Percentiles rank a stretch among this genome's conserved stretches.
These are phyloP conservation scores for Conomelus anceps DNA, from an alignment of 2,888 invertebrate genomes.

Conservation along the genomic window DNA sequence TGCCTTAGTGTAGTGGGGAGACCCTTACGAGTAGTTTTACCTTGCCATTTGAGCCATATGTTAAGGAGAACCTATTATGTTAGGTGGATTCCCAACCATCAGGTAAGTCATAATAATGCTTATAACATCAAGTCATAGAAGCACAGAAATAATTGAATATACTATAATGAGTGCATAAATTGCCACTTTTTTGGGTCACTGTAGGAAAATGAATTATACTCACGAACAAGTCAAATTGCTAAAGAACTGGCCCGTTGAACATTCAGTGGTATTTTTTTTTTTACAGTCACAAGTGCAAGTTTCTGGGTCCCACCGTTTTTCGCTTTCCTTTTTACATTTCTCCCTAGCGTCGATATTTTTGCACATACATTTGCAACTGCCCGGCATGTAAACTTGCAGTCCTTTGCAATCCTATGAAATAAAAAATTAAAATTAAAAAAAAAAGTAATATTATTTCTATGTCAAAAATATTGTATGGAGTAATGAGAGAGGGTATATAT, in stretches of 20 bases:
- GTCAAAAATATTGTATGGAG: not conserved
- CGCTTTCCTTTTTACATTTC: slow-evolving; percentile 48
- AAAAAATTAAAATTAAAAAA: not conserved
- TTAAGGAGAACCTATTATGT: too few relatives aligned
- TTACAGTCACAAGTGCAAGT: slow-evolving; percentile 55
- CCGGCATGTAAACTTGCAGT: slow-evolving; percentile 50
- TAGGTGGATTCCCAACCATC: too few relatives aligned
- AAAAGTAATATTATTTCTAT: not conserved
- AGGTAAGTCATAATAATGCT: too few relatives aligned
- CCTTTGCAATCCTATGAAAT: slow-evolving; percentile 48
- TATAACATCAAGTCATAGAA: too few relatives aligned
- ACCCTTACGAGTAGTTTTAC: too few relatives aligned
- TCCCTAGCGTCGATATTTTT: slow-evolving; percentile 51
- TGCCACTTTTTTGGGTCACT: too few relatives aligned
- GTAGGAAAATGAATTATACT: not conserved
- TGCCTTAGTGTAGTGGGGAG: too few relatives aligned
- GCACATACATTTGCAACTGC: slow-evolving; percentile 56
- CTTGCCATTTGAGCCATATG: too few relatives aligned
- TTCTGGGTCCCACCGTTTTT: slow-evolving; percentile 55
- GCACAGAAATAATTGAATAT: too few relatives aligned
- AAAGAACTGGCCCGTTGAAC: slow-evolving; percentile 54
- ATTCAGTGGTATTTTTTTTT: slow-evolving; percentile 46
- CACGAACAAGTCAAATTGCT: slow-evolving; percentile 48
- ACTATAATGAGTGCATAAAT: too few relatives aligned
- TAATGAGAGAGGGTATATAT: too few relatives aligned